Evolutionary conservation across 2,797 vertebrate genomes (phyloP), one percentile per base, ranked within the genome.

Genomic region (Agapornis canus): DNA sequence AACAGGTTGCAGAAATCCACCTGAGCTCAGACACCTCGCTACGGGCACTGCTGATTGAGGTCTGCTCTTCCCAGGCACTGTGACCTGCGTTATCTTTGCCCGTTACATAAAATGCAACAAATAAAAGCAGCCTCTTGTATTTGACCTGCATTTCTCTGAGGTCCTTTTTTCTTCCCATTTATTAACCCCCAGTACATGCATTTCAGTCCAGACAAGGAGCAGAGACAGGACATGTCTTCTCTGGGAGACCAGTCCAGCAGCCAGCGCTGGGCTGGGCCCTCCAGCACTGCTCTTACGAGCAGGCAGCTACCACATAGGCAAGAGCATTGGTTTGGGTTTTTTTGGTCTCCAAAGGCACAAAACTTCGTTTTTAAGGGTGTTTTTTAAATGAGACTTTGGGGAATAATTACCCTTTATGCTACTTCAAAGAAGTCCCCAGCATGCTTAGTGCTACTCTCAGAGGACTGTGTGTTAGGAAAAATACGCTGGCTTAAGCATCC

Each of bases 351-450:
- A 43, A 63, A 80, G 27, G 37, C 82, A 82, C 6, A 82, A 92
- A 82, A 51, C 56, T 40, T 64, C 31, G 15, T 70, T 91, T 89
- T 92, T 95, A 73, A 73, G 51, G 76, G 31, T 91, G 26, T 69
- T 79, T 94, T 92, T 79, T 4, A 69, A 84, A 76, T 68, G 20
- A 21, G 52, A 29, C 78, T 77, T 92, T 45, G 68, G 82, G 84
- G 84, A 76, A 70, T 92, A 92, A 78, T 86, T 89, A 90, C 29
- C 37, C 71, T 82, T 95, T 79, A 57, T 70, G 60, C 68, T 93
- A 52, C 71, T 92, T 93, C 89, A 77, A 77, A 91, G 75, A 76
- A 79, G 70, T 87, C 84, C 48, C 82, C 66, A 49, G 66, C 59
- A 82, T 3, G 0, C 68, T 90, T 52, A 83, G 49, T 8, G 4